Evolutionary conservation across 2,888 invertebrate genomes (phyloP), one percentile per base, ranked within the genome.

Genomic region (Drosophila hamatofila): DNA sequence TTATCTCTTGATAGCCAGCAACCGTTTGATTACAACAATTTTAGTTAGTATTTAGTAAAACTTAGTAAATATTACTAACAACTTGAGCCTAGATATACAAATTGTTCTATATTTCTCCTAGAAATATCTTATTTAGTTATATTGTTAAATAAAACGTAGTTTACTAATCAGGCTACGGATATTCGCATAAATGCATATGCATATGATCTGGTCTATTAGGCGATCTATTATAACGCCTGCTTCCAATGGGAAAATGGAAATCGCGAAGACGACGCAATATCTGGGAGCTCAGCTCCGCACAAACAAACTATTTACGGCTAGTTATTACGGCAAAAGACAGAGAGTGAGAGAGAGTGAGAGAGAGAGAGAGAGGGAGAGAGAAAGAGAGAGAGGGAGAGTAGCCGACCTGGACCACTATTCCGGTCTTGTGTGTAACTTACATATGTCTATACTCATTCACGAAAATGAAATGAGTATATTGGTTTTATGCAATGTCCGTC

Each of bases 201-300:
- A 44, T 49, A 25, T 12, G 39, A 14, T 35, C 41, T 12, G 39
- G n/a, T 35, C 41, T n/a, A n/a, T n/a, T n/a, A n/a, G 56, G 23
- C 3, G 12, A 30, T 30, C 30, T 30, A 11, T 11, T 42, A 41
- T 27, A 18, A 18, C 49, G 37, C 23, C 59, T 7, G 49, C 16
- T 27, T 6, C 16, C 33, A 41, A n/a, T 30, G 44, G 27, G 16
- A 57, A 61, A 61, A 61, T 44, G 18, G 16, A 41, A 33, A 41
- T 49, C 25, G n/a, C 25, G 23, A 63, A 25, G 51, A 62, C 61
- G 61, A 61, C 49, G 61, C 61, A 63, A 35, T 42, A 64, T 16
- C 6, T 16, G 41, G 27, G n/a, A 12, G 25, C 25, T 41, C 49
- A 23, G 16, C 44, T 8, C 23, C 23, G 23, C 4, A 23, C 41